Evolutionary conservation across 2,888 invertebrate genomes (phyloP).

Genomic region (Drosophila engyochracea): DNA sequence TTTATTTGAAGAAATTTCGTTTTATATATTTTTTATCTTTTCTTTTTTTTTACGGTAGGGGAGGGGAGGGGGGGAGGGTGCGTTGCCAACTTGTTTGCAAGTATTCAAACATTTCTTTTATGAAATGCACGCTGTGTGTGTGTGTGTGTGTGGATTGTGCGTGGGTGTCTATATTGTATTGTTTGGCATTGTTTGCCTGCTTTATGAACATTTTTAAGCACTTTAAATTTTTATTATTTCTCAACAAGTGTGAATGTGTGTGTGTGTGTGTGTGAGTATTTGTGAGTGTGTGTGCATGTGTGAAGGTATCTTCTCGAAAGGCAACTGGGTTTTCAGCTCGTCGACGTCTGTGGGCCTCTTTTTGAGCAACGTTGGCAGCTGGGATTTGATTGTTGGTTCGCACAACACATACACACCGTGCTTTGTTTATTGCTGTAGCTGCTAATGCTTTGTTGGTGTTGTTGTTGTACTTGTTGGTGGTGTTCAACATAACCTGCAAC

Average conservation of each 20-base stretch:
- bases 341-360: slow-evolving; percentile 30
- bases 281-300: slow-evolving; percentile 6
- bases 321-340: slow-evolving; percentile 40
- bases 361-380: slow-evolving; percentile 36
- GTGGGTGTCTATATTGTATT: slow-evolving; percentile 16
- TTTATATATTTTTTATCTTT: slow-evolving; percentile 13
- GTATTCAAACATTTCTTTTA: slow-evolving; percentile 47
- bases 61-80: neutral
- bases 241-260: slow-evolving; percentile 51
- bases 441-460: neutral
- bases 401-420: slow-evolving; percentile 17
- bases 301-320: slow-evolving; percentile 15
- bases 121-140: slow-evolving; percentile 31
- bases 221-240: slow-evolving; percentile 69
- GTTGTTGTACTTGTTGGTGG: slow-evolving; percentile 5
- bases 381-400: slow-evolving; percentile 60
- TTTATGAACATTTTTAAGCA: slow-evolving; percentile 71
- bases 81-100: slow-evolving; percentile 22
- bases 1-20: slow-evolving; percentile 44
- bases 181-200: slow-evolving; percentile 63
- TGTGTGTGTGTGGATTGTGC: slow-evolving; percentile 21
- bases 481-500: slow-evolving; percentile 29
- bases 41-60: neutral
- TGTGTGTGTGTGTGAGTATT: slow-evolving; percentile 17
- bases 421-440: slow-evolving; percentile 29